Evolutionary conservation across 1,140 invertebrate genomes (phyloP), one percentile per base, ranked within the genome.

Genomic region (Manduca sexta): DNA sequence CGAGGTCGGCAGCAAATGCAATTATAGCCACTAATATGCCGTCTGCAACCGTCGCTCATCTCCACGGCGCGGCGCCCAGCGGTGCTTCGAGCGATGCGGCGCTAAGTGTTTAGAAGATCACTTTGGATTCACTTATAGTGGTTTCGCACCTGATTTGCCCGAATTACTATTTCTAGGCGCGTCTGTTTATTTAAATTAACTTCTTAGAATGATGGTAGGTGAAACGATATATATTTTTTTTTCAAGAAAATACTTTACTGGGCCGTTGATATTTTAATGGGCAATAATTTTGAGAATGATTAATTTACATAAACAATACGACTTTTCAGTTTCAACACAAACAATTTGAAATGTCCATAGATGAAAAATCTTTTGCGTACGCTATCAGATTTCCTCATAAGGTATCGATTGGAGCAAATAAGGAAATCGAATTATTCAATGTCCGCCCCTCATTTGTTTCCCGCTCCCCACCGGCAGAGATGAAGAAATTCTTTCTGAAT

Each of bases 401-500:
- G 71, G 76, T 83, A 84, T 84, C 80, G 79, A 84, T 84, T 83
- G 77, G 68, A 78, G 71, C 79, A 84, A 84, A 84, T 84, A 84
- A 83, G 79, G 81, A 84, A 84, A 84, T 84, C 77, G 71, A 84
- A 84, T 84, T 82, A 84, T 85, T 85, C 82, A 85, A 82, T 69
- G 82, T 85, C 82, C 79, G 76, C 82, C 82, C 77, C 70, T 79
- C 75, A 85, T 85, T 83, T 82, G 79, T 85, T 83, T 83, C 69
- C 68, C 50, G 62, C 71, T 80, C 79, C 82, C 76, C 64, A 74
- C 56, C 30, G 17, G 58, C 67, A 76, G 75, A 83, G 74, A 85
- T 83, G 79, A 77, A 83, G 79, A 83, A 85, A 85, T 85, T 85
- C 82, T 85, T 85, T 85, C 77, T 73, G 69, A 85, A 77, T 83